Evolutionary conservation across 2,888 invertebrate genomes (phyloP).

Genomic region (Ceramica pisi): DNA sequence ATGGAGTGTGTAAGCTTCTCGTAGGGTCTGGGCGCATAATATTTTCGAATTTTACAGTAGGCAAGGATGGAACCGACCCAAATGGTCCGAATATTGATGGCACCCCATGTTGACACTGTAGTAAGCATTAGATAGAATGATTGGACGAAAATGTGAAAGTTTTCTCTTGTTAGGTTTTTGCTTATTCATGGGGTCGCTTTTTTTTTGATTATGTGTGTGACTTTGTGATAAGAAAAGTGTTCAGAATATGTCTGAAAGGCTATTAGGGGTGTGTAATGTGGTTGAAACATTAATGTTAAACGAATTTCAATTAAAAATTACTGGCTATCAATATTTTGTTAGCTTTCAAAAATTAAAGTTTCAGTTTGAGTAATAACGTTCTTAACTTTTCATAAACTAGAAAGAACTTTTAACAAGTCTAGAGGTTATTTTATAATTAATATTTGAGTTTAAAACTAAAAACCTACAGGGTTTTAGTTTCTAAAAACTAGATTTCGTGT

Average conservation of each 20-base stretch:
- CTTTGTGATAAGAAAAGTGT: conserved; percentile 48
- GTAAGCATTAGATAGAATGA: conserved; percentile 72
- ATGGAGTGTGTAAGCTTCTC: conserved; percentile 85
- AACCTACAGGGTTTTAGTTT: neutral
- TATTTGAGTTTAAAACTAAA: conserved; percentile 4
- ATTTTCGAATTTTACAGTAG: conserved; percentile 84
- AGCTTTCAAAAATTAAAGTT: conserved; percentile 1
- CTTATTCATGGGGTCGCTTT: conserved; percentile 48
- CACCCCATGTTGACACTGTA: conserved; percentile 74
- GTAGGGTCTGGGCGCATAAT: conserved; percentile 81
- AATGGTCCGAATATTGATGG: conserved; percentile 77
- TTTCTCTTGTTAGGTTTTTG: conserved; percentile 50
- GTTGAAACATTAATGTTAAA: conserved; percentile 3
- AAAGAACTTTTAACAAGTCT: conserved; percentile 19
- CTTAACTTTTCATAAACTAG: conserved; percentile 2
- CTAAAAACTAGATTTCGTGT: neutral
- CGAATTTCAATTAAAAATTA: neutral
- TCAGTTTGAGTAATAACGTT: neutral
- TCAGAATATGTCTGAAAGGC: conserved; percentile 18
- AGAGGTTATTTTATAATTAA: conserved; percentile 19
- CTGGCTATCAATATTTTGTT: conserved; percentile 4
- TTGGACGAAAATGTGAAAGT: conserved; percentile 59
- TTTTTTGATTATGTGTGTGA: conserved; percentile 54
- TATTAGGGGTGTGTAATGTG: conserved; percentile 5
- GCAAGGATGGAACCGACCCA: conserved; percentile 71